Evolutionary conservation across 1,140 invertebrate genomes (phyloP).

Genomic region (Drosophila asahinai): DNA sequence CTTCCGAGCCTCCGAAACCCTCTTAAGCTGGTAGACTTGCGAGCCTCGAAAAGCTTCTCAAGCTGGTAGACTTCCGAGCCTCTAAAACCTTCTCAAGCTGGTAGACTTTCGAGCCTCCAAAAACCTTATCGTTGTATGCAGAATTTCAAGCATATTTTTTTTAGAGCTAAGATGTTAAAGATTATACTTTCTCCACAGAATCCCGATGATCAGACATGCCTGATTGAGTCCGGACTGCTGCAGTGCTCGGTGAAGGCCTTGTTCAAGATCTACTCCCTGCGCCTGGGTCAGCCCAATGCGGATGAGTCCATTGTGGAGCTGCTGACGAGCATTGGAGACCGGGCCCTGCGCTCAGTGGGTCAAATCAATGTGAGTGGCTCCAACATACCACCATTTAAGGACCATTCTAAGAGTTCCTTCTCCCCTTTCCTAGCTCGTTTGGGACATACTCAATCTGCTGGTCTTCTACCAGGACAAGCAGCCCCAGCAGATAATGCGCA

Average conservation of each 20-base stretch:
- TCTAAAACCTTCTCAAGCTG: no score
- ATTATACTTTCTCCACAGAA: no score
- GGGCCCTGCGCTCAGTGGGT: slow-evolving; percentile 86
- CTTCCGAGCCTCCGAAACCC: no score
- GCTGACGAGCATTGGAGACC: slow-evolving; percentile 85
- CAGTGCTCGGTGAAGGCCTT: slow-evolving; percentile 76
- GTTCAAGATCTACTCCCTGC: slow-evolving; percentile 77
- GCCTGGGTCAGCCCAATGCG: slow-evolving; percentile 42
- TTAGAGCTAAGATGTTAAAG: no score
- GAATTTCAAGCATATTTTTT: no score
- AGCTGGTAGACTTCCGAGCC: no score
- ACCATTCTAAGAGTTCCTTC: neutral
- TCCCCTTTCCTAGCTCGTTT: slow-evolving; percentile 57
- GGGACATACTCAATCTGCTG: slow-evolving; percentile 80
- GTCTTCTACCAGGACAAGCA: slow-evolving; percentile 79
- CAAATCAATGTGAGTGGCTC: slow-evolving; percentile 76
- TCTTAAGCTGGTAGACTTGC: no score
- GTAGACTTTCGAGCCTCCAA: no score
- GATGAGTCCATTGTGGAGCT: slow-evolving; percentile 85
- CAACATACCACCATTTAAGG: fast-evolving
- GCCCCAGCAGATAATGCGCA: slow-evolving; percentile 59
- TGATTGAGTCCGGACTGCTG: slow-evolving; percentile 74
- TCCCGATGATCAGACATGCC: slow-evolving; percentile 58
- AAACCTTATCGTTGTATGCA: no score
- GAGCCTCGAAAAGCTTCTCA: no score